Conservation (phyloP, 2,888 invertebrate genomes). For the Phragmatobia fuliginosa region DNA sequence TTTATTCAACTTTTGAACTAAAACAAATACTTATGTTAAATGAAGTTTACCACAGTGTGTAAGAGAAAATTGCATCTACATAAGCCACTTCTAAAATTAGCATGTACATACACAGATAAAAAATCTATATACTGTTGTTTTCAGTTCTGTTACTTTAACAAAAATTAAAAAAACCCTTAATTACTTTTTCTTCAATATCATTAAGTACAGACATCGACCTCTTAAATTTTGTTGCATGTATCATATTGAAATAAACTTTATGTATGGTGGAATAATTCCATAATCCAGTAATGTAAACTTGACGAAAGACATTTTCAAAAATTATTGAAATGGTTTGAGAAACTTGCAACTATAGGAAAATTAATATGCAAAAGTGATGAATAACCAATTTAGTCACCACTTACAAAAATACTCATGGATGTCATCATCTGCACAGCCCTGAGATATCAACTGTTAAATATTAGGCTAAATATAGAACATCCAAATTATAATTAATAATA, state of each 20-base stretch:
- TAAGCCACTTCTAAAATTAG: too few relatives aligned
- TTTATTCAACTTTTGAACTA: too few relatives aligned
- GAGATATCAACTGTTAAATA: neutral
- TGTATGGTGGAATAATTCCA: neutral
- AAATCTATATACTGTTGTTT: too few relatives aligned
- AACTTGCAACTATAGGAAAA: neutral
- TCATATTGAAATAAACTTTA: neutral
- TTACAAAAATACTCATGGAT: neutral
- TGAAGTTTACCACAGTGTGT: too few relatives aligned
- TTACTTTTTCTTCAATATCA: too few relatives aligned
- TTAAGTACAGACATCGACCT: too few relatives aligned
- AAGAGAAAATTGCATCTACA: too few relatives aligned
- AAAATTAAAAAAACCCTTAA: too few relatives aligned
- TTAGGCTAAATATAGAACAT: too few relatives aligned
- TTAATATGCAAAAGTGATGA: neutral
- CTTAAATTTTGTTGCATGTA: too few relatives aligned
- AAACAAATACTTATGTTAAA: too few relatives aligned
- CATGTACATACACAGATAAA: neutral
- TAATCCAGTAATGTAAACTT: neutral
- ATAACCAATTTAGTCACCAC: neutral
- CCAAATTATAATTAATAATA: neutral
- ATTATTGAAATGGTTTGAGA: neutral
- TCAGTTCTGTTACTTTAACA: too few relatives aligned
- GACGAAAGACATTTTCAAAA: neutral
- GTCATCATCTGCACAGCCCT: neutral